Percentiles rank a stretch among this genome's conserved stretches.
These are phyloP conservation scores for Gastrophryne carolinensis DNA, from an alignment of 2,797 vertebrate species.

Conservation along the genomic window DNA sequence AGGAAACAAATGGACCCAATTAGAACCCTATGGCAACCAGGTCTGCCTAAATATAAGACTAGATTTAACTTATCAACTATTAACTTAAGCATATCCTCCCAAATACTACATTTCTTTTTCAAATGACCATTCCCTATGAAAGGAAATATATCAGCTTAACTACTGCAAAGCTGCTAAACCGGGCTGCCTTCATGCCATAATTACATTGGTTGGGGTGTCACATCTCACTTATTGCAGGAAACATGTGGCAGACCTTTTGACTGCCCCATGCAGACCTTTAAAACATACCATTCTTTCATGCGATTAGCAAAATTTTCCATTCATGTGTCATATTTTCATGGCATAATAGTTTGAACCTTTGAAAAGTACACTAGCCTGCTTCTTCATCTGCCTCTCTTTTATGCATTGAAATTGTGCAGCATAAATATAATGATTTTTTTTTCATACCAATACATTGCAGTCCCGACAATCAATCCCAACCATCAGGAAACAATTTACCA, in stretches of 20 bases:
- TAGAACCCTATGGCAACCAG: no score
- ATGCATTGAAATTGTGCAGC: conserved; percentile 7
- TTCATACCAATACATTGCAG: conserved; percentile 15
- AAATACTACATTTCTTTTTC: no score
- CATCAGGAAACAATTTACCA: background rate
- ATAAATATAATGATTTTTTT: conserved; percentile 12
- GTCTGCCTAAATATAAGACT: no score
- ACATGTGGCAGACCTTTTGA: background rate
- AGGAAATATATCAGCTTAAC: no score
- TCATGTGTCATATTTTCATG: background rate
- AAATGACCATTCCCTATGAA: no score
- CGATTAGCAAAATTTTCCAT: background rate
- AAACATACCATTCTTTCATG: background rate
- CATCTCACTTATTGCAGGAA: background rate
- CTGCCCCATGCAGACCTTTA: background rate
- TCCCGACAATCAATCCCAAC: background rate
- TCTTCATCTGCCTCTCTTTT: background rate
- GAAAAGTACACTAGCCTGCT: background rate
- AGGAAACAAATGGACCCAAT: no score
- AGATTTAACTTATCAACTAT: no score
- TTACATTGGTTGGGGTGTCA: conserved; percentile 15
- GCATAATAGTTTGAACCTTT: background rate
- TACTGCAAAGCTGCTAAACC: no score
- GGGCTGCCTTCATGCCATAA: no score
- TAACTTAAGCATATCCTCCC: no score